phyloP scores from a whole-genome alignment of 2,113 vertebrate genomes.

The Nibea coibor region DNA sequence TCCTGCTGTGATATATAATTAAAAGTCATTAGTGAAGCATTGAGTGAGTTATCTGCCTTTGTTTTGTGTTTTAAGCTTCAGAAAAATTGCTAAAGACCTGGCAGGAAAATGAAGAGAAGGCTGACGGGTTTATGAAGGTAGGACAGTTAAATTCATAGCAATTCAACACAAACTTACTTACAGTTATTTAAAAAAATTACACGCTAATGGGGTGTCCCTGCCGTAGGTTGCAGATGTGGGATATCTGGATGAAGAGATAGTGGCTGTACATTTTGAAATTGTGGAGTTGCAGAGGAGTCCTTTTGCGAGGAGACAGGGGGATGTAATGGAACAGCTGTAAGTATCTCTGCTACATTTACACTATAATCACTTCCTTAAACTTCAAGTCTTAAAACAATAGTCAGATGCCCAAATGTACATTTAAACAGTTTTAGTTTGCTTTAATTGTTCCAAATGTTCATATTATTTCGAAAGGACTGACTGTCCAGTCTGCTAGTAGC shows the following conservation, averaged over 20 bases:
- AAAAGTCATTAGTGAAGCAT: not conserved
- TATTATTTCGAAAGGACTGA: too few species aligned
- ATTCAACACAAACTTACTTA: not conserved
- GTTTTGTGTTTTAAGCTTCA: constrained; percentile 85
- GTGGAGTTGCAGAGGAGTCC: constrained; percentile 97
- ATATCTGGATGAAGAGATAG: constrained; percentile 94
- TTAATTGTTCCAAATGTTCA: not conserved
- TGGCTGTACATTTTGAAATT: constrained; percentile 95
- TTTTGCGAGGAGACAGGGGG: constrained; percentile 92
- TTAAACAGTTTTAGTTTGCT: not conserved
- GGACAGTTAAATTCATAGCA: not conserved
- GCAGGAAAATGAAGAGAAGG: constrained; percentile 96
- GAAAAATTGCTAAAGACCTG: constrained; percentile 98
- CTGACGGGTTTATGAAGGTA: constrained; percentile 85
- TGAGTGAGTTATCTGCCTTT: constrained; percentile 2
- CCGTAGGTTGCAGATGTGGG: constrained; percentile 92
- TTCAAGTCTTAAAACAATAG: not conserved
- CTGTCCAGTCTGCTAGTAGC: too few species aligned
- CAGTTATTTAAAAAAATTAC: not conserved
- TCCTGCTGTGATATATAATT: not conserved
- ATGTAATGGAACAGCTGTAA: constrained; percentile 95
- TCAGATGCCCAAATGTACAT: not conserved
- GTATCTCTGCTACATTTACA: constrained; percentile 52
- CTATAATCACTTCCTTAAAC: not conserved
- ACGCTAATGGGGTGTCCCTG: not conserved